Percentiles rank a stretch among this genome's conserved stretches.
Conservation (phyloP, 2,797 vertebrate genomes). For the Catostomus latipinnis region DNA sequence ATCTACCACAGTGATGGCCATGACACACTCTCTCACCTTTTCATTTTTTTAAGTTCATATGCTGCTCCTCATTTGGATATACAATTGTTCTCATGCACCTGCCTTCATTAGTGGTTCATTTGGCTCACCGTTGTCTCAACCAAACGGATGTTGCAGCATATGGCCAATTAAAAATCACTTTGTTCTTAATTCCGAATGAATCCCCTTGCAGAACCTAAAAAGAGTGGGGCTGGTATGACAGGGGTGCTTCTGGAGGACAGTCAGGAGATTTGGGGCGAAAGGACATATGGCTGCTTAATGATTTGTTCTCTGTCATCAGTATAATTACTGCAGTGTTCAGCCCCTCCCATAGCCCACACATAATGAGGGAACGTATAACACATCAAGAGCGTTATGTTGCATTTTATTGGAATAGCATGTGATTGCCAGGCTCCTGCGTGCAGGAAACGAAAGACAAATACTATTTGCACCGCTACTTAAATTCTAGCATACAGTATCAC, state of each 20-base stretch:
- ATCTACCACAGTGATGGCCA: conserved; percentile 1
- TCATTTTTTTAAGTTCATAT: conserved; percentile 1
- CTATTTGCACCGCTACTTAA: too few relatives aligned
- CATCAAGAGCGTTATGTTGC: conserved; percentile 2
- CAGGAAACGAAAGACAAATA: too few relatives aligned
- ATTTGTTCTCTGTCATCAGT: conserved; percentile 62
- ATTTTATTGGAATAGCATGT: conserved; percentile 18
- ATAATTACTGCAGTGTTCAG: conserved; percentile 65
- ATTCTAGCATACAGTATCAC: too few relatives aligned
- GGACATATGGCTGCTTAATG: conserved; percentile 74
- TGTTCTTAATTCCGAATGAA: conserved; percentile 70
- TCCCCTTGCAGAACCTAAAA: conserved; percentile 69
- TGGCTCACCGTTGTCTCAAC: conserved; percentile 56
- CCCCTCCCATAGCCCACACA: conserved; percentile 33
- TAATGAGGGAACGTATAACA: conserved; percentile 47
- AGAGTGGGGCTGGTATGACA: conserved; percentile 62
- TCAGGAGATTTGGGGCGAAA: conserved; percentile 12
- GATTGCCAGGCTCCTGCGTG: not conserved
- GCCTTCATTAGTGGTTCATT: conserved; percentile 66
- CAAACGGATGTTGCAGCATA: conserved; percentile 71
- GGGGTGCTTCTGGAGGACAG: conserved; percentile 41
- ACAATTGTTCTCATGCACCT: conserved; percentile 57
- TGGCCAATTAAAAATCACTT: conserved; percentile 79
- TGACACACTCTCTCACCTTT: not conserved
- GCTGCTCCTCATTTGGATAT: conserved; percentile 43